Evolutionary conservation across 2,113 vertebrate genomes (phyloP).

Genomic region (Paraplagusia blochii): DNA sequence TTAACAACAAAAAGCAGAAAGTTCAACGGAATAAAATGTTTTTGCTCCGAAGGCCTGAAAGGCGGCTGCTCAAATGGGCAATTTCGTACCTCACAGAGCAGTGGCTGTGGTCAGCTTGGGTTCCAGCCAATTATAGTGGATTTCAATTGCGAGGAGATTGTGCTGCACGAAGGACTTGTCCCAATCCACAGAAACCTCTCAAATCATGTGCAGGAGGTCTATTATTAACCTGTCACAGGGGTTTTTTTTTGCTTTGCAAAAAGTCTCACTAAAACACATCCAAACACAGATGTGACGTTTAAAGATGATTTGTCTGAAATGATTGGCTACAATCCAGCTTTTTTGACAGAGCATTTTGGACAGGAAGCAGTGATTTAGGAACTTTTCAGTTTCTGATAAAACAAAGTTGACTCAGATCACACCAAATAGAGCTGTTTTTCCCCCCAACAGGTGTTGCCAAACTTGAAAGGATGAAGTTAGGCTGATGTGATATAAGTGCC

Average conservation of each 20-base stretch:
- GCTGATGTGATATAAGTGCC: too few species aligned
- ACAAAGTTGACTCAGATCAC: too few species aligned
- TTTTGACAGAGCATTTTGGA: too few species aligned
- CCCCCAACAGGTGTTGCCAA: too few species aligned
- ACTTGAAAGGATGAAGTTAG: too few species aligned
- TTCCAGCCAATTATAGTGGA: constrained; percentile 14
- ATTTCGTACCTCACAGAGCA: constrained; percentile 17
- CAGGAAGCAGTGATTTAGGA: too few species aligned
- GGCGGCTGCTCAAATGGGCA: constrained; percentile 8
- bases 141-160: constrained; percentile 6
- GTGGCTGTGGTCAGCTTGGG: constrained; percentile 1
- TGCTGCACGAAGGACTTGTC: neutral
- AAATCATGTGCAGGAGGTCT: neutral
- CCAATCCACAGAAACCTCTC: neutral
- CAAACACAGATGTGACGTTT: neutral
- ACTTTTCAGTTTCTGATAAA: too few species aligned
- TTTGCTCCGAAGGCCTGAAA: constrained; percentile 3
- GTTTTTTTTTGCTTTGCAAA: neutral
- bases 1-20: constrained; percentile 5
- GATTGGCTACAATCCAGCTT: neutral
- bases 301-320: neutral
- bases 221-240: neutral
- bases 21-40: constrained; percentile 19
- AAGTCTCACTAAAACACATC: neutral
- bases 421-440: too few species aligned